These are phyloP conservation scores for Dromaius novaehollandiae DNA, from an alignment of 2,113 vertebrate genomes.

Conservation along the genomic window DNA sequence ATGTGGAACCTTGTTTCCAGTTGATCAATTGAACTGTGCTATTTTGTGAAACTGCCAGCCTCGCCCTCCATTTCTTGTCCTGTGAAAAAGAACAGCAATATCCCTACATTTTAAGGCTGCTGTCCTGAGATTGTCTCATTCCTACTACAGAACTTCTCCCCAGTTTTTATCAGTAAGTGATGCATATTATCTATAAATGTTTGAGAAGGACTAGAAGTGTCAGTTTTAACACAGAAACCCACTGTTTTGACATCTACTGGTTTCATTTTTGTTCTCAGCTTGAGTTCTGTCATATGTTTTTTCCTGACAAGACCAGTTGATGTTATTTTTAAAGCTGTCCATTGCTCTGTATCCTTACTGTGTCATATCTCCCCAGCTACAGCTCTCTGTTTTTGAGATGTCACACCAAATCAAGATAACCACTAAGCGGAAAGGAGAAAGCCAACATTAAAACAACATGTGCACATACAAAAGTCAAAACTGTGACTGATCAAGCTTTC, in stretches of 20 bases:
- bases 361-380: neutral
- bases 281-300: neutral
- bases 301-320: neutral
- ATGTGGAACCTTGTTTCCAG: neutral
- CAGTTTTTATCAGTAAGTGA: neutral
- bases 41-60: neutral
- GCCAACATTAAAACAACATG: neutral
- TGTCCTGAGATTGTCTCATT: neutral
- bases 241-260: neutral
- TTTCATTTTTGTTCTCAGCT: neutral
- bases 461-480: neutral
- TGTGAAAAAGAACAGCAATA: neutral
- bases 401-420: constrained; percentile 12
- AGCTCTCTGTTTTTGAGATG: neutral
- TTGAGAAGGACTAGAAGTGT: neutral
- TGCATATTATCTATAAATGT: neutral
- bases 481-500: neutral
- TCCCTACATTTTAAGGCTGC: neutral
- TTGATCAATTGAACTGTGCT: neutral
- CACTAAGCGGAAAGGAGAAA: constrained; percentile 6
- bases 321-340: constrained; percentile 16
- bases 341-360: neutral
- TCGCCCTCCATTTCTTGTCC: neutral
- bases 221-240: neutral
- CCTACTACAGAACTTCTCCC: neutral